These are phyloP conservation scores for Melanotaenia nigrans DNA, from an alignment of 2,797 vertebrate genomes.

Conservation along the genomic window DNA sequence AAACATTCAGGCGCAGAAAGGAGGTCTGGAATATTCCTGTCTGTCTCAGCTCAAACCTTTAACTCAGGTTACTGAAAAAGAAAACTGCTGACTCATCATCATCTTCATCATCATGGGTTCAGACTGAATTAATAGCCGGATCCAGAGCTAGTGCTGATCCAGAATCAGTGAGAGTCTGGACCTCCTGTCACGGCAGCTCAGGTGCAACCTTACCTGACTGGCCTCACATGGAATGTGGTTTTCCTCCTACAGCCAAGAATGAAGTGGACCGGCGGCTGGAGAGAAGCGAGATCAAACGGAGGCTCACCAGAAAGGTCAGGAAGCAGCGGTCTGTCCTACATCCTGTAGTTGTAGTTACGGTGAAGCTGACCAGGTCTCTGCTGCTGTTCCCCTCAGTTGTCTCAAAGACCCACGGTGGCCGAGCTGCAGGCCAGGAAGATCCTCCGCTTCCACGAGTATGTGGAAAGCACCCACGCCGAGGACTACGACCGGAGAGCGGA, in stretches of 20 bases:
- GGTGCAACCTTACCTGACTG: slow-evolving; percentile 52
- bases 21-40: no score
- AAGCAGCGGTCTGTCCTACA: background rate
- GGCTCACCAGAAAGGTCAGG: slow-evolving; percentile 95
- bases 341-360: background rate
- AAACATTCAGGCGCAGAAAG: no score
- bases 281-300: slow-evolving; percentile 94
- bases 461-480: slow-evolving; percentile 93
- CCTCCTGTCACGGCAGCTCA: slow-evolving; percentile 32
- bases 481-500: slow-evolving; percentile 95
- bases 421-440: slow-evolving; percentile 96
- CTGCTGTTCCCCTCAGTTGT: slow-evolving; percentile 81
- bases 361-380: background rate
- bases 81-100: no score
- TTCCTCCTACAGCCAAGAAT: slow-evolving; percentile 87
- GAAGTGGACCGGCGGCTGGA: slow-evolving; percentile 91
- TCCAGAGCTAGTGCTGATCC: no score
- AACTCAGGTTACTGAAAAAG: no score
- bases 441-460: slow-evolving; percentile 95
- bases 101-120: no score
- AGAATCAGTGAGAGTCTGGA: no score
- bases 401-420: slow-evolving; percentile 95
- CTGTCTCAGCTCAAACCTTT: no score
- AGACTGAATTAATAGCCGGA: no score
- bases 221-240: slow-evolving; percentile 59